A percentile compares a stretch with the other conserved stretches of the same genome.
phyloP scores from a whole-genome alignment of 2,888 invertebrate genomes.

The Oscheius sp. region DNA sequence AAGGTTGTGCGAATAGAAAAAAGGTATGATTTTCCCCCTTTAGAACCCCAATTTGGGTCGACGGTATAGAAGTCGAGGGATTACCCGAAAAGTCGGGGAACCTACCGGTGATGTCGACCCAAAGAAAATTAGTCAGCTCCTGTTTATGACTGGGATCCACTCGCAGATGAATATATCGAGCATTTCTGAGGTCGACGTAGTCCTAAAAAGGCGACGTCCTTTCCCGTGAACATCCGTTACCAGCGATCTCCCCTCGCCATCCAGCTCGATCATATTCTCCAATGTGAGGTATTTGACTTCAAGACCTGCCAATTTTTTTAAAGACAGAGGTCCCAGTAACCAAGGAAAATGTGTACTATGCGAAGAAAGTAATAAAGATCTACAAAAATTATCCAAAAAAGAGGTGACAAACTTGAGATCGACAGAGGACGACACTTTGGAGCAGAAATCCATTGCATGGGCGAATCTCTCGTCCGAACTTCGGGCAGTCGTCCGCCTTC shows the following conservation, averaged over 20 bases:
- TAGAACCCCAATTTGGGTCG: too few relatives aligned
- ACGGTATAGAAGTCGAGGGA: too few relatives aligned
- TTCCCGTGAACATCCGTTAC: slow-evolving; percentile 21
- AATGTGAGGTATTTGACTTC: slow-evolving; percentile 44
- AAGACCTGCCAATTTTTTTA: slow-evolving; percentile 35
- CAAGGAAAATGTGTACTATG: slow-evolving; percentile 49
- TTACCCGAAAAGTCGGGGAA: background rate
- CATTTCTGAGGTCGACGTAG: background rate
- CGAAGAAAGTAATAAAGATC: slow-evolving; percentile 49
- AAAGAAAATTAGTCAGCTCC: slow-evolving; percentile 41
- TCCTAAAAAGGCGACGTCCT: background rate
- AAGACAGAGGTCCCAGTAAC: slow-evolving; percentile 42
- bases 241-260: slow-evolving; percentile 27
- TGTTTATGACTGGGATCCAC: slow-evolving; percentile 47
- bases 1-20: too few relatives aligned
- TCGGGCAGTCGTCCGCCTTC: slow-evolving; percentile 37
- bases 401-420: slow-evolving; percentile 36
- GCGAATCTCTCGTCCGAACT: slow-evolving; percentile 47
- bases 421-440: slow-evolving; percentile 36
- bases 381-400: too few relatives aligned
- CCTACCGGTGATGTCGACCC: slow-evolving; percentile 43
- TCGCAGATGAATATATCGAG: slow-evolving; percentile 42
- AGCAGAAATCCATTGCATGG: slow-evolving; percentile 43
- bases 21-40: too few relatives aligned
- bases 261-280: slow-evolving; percentile 52